These are phyloP conservation scores for Athalia rosae DNA, from an alignment of 2,888 invertebrate species.

Conservation along the genomic window DNA sequence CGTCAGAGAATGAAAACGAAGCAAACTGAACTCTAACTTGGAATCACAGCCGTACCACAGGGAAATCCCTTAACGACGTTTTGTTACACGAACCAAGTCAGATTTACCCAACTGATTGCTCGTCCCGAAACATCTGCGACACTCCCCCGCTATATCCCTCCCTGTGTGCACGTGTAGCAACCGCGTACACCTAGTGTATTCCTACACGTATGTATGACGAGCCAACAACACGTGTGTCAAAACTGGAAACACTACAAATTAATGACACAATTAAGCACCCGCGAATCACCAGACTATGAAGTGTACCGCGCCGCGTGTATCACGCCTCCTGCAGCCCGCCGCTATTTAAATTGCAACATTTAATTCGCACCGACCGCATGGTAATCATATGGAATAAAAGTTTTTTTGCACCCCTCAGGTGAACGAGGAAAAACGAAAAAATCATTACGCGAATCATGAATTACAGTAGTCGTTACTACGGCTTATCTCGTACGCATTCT, in stretches of 20 bases:
- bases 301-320: constrained; percentile 1
- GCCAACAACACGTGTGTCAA: constrained; percentile 9
- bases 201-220: not conserved
- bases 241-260: constrained; percentile 28
- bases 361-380: too few species aligned
- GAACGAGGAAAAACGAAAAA: not conserved
- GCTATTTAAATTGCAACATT: too few species aligned
- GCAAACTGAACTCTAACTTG: not conserved
- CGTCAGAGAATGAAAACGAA: constrained; percentile 12
- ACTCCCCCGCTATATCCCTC: not conserved
- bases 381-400: too few species aligned
- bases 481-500: too few species aligned
- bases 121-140: constrained; percentile 22
- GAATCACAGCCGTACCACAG: too few species aligned
- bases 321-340: not conserved
- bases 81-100: constrained; percentile 38
- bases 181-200: not conserved
- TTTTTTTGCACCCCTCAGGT: too few species aligned
- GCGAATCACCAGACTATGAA: constrained; percentile 32
- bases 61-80: constrained; percentile 38
- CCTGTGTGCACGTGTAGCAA: not conserved
- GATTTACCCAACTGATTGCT: constrained; percentile 32
- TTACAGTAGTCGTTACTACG: too few species aligned
- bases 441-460: not conserved
- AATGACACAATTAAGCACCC: constrained; percentile 22